These are phyloP conservation scores for Craseonycteris thonglongyai DNA, from an alignment of 2,113 vertebrate genomes.

Conservation along the genomic window DNA sequence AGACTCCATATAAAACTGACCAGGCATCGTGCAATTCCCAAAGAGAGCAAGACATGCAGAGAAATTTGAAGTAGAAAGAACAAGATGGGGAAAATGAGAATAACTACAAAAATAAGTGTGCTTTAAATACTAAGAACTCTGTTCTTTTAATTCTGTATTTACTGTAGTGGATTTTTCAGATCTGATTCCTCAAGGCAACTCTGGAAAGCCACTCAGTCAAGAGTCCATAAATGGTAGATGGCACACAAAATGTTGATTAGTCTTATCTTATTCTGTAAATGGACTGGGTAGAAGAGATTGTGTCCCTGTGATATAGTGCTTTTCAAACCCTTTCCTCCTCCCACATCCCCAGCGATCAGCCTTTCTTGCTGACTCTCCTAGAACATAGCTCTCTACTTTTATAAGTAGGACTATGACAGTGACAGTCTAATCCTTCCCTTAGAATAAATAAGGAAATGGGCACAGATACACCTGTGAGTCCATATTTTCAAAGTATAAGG, in stretches of 20 bases:
- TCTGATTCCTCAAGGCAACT: neutral
- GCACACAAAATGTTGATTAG: neutral
- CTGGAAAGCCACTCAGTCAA: neutral
- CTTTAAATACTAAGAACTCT: neutral
- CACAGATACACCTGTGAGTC: neutral
- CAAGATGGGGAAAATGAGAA: neutral
- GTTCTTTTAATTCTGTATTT: neutral
- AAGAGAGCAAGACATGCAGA: neutral
- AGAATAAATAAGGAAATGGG: neutral
- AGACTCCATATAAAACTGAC: neutral
- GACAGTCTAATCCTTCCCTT: neutral
- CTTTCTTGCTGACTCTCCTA: neutral
- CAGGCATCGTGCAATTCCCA: neutral
- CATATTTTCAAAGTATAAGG: neutral
- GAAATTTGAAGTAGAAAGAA: neutral
- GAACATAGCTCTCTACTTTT: neutral
- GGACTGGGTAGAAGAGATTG: neutral
- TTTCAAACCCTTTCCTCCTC: neutral
- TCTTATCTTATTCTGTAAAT: neutral
- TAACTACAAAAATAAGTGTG: neutral
- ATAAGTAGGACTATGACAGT: neutral
- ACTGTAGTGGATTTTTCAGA: neutral
- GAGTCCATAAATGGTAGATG: neutral
- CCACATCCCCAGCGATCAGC: neutral
- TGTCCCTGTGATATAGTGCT: neutral